Evolutionary conservation across 1,140 invertebrate species (phyloP), one percentile per base, ranked within the genome.

Genomic region (Bombus huntii): DNA sequence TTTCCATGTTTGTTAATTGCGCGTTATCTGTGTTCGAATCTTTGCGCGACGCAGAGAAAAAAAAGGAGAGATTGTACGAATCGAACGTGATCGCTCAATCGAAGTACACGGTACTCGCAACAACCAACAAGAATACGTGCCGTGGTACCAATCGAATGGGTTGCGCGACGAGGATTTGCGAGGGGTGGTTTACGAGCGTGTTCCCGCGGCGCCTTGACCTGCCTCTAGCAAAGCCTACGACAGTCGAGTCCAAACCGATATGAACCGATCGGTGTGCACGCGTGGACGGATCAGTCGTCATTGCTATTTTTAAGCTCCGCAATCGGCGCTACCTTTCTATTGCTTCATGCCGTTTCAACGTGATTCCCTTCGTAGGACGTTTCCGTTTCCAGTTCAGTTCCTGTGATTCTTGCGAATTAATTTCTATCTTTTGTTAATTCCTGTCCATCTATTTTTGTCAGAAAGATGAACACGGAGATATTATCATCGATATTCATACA

Each of bases 281-380:
- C 83, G 83, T 80, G 76, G 76, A 85, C 83, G 76, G 77, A 85
- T 80, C 53, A 80, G 76, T 73, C 83, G 83, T 85, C 83, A 85
- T 85, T 80, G 76, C 83, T 85, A 85, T 85, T 85, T 85, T 85
- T 85, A 85, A 85, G 83, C 83, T 31, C 3, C 18, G 77, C 62
- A 28, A 79, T 66, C 77, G 77, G 28, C 59, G 66, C 68, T 73
- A 80, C 77, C 83, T 85, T 85, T 85, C 83, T 85, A 79, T 73
- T 72, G 25, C 83, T 31, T 8, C 73, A 28, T 4, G 2, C 47
- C 34, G 34, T 1, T 74, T 15, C n/a, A 15, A 66, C 31, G 28
- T 3, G n/a, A 25, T 47, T 68, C 77, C 77, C 77, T 47, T 66
- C 42, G 65, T 47, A 66, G 65, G 42, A 68, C 31, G 12, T 72